These are phyloP conservation scores for Flabesymbios commensalis DNA, from an alignment of 2,888 invertebrate genomes.

Conservation along the genomic window DNA sequence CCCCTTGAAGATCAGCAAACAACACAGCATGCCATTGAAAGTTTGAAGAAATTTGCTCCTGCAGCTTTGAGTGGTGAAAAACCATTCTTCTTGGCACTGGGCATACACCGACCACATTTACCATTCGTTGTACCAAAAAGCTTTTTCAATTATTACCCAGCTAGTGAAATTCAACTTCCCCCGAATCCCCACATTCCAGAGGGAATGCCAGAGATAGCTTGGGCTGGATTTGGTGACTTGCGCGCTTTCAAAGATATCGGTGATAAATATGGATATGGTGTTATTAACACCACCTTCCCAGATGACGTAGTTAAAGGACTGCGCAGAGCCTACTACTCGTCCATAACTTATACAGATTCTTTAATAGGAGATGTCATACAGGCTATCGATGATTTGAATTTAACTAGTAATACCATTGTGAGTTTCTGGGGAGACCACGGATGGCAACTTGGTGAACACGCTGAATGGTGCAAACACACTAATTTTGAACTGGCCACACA, in stretches of 20 bases:
- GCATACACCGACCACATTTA: conserved; percentile 37
- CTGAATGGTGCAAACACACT: conserved; percentile 43
- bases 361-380: conserved; percentile 33
- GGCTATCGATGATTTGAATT: conserved; percentile 28
- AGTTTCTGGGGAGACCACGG: conserved; percentile 43
- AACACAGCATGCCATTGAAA: conserved; percentile 24
- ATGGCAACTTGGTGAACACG: conserved; percentile 44
- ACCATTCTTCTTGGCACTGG: conserved; percentile 39
- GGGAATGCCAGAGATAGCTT: conserved; percentile 40
- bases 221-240: conserved; percentile 38
- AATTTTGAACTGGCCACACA: conserved; percentile 46
- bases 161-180: conserved; percentile 29
- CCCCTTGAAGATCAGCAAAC: conserved; percentile 29
- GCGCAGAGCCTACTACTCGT: conserved; percentile 40
- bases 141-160: conserved; percentile 28
- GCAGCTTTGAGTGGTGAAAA: conserved; percentile 11
- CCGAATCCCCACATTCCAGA: conserved; percentile 38
- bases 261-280: conserved; percentile 30
- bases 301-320: conserved; percentile 26
- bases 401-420: conserved; percentile 37
- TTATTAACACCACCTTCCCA: conserved; percentile 34
- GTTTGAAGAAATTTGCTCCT: conserved; percentile 13
- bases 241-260: conserved; percentile 35
- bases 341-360: conserved; percentile 36
- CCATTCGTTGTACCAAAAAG: conserved; percentile 34